phyloP scores from a whole-genome alignment of 2,113 vertebrate species.

The Anas platyrhynchos region DNA sequence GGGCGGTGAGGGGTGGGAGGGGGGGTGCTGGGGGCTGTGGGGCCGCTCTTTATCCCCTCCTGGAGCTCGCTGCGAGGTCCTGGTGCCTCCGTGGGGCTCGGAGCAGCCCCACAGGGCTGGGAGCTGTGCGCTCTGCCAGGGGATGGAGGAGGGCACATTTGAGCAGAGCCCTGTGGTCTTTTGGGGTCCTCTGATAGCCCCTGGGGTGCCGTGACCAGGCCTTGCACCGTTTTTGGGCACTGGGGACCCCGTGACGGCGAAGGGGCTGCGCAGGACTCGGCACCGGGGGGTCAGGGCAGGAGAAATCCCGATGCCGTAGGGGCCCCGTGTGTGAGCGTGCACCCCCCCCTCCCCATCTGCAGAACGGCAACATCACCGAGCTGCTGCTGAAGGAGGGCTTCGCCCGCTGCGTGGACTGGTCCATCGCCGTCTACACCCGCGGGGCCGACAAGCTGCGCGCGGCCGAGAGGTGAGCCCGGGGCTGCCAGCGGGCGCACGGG shows the following conservation, averaged over 20 bases:
- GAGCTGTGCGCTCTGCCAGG: neutral
- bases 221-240: neutral
- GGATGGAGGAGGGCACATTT: rapidly evolving
- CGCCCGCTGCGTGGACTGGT: constrained; percentile 97
- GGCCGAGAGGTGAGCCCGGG: constrained; percentile 83
- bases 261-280: too few species aligned
- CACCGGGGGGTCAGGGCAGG: too few species aligned
- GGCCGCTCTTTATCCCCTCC: too few species aligned
- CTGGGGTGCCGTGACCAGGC: neutral
- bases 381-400: constrained; percentile 95
- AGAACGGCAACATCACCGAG: constrained; percentile 98
- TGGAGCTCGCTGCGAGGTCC: rapidly evolving
- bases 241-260: rapidly evolving
- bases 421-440: constrained; percentile 94
- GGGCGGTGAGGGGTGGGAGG: rapidly evolving
- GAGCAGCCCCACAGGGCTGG: neutral
- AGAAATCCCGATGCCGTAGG: too few species aligned
- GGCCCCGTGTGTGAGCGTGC: rapidly evolving
- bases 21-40: rapidly evolving
- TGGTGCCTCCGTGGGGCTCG: rapidly evolving
- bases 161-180: rapidly evolving
- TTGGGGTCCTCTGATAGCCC: neutral
- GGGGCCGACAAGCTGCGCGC: constrained; percentile 94
- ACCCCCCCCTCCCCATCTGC: neutral
- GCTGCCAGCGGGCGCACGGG: too few species aligned